These are phyloP conservation scores for Sanderia malayensis DNA, from an alignment of 30 jellyfish, hydroid and myxozoan species.

Conservation along the genomic window DNA sequence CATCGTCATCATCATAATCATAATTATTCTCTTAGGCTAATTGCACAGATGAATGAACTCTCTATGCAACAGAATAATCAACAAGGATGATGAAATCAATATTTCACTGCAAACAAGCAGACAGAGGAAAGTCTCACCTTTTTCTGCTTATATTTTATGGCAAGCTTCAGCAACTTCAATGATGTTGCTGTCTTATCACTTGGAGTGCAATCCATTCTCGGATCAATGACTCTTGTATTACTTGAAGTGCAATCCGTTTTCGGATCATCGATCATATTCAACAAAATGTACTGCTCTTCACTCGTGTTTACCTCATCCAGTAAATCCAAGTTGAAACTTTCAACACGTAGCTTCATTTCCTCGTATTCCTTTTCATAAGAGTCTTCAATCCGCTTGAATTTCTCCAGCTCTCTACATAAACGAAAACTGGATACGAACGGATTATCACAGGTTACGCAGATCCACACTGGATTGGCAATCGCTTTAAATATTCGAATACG, in stretches of 20 bases:
- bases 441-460: slow-evolving; percentile 55
- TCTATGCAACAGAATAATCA: too few relatives aligned
- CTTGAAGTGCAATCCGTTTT: too few relatives aligned
- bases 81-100: too few relatives aligned
- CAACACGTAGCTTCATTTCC: slow-evolving; percentile 20
- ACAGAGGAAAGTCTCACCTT: too few relatives aligned
- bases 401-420: slow-evolving; percentile 34
- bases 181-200: slow-evolving; percentile 22
- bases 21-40: too few relatives aligned
- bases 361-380: slow-evolving; percentile 65
- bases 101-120: too few relatives aligned
- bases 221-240: too few relatives aligned
- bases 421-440: slow-evolving; percentile 66
- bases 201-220: slow-evolving; percentile 14
- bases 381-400: slow-evolving; percentile 49
- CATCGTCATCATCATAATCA: not conserved
- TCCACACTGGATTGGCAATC: slow-evolving; percentile 75
- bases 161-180: slow-evolving; percentile 49
- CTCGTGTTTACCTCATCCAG: slow-evolving; percentile 48
- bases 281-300: slow-evolving; percentile 26
- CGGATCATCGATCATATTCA: slow-evolving; percentile 42
- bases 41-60: too few relatives aligned
- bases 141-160: slow-evolving; percentile 60
- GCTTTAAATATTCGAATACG: slow-evolving; percentile 63
- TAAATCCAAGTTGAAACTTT: slow-evolving; percentile 52